phyloP scores from a whole-genome alignment of 2,888 invertebrate genomes.

The Xylophagus ater region DNA sequence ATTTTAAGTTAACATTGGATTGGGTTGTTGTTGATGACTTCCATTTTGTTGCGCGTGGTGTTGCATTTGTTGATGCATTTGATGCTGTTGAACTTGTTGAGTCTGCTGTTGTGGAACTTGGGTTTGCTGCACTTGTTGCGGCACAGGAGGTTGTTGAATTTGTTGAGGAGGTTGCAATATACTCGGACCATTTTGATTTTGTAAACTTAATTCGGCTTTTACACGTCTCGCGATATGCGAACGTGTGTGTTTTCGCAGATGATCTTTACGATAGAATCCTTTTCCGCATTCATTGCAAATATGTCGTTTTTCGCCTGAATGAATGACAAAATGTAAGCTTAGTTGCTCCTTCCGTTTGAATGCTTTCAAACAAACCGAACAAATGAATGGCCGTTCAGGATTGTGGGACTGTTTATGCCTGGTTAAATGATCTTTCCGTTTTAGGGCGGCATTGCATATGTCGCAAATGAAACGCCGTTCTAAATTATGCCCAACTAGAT shows the following conservation, averaged over 20 bases:
- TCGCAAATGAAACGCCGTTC: conserved; percentile 78
- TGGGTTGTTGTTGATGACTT: conserved; percentile 14
- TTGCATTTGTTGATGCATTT: conserved; percentile 45
- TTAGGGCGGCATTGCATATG: conserved; percentile 78
- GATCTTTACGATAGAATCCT: conserved; percentile 79
- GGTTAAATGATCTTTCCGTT: conserved; percentile 77
- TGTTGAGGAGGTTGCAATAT: conserved; percentile 30
- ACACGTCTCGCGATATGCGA: conserved; percentile 75
- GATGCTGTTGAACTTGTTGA: conserved; percentile 34
- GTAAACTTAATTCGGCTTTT: conserved; percentile 51
- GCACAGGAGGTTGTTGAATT: conserved; percentile 17
- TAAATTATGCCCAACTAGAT: conserved; percentile 72
- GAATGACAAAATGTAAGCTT: conserved; percentile 78
- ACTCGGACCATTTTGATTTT: conserved; percentile 35
- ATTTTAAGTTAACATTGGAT: too few relatives aligned
- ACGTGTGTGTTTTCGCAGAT: conserved; percentile 70
- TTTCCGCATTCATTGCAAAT: conserved; percentile 79
- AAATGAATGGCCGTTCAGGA: conserved; percentile 77
- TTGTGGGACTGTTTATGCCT: conserved; percentile 83
- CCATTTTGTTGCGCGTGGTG: conserved; percentile 22
- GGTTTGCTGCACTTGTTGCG: conserved; percentile 20
- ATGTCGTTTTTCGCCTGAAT: conserved; percentile 78
- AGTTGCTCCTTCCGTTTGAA: conserved; percentile 84
- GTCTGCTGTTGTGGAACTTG: conserved; percentile 21
- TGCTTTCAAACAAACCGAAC: conserved; percentile 75